phyloP scores from a whole-genome alignment of 1,140 invertebrate genomes.

The Triops cancriformis region DNA sequence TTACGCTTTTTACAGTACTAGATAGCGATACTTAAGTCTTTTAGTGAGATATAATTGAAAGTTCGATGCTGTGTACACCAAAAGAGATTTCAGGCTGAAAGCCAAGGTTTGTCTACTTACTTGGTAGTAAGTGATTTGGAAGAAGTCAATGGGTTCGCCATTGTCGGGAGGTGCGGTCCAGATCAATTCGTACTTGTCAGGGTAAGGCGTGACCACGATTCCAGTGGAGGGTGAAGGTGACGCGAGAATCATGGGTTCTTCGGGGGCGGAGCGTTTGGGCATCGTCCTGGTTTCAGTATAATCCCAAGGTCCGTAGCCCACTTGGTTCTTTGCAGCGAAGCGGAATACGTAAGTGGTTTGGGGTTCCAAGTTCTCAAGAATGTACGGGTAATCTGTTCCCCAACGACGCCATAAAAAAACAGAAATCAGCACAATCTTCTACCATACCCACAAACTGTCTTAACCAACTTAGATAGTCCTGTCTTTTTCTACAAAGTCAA shows the following conservation, averaged over 20 bases:
- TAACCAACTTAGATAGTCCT: too few relatives aligned
- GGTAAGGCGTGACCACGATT: constrained; percentile 48
- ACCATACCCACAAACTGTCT: not conserved
- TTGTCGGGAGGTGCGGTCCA: constrained; percentile 79
- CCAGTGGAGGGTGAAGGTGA: constrained; percentile 32
- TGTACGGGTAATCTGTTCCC: constrained; percentile 44
- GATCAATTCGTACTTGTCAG: constrained; percentile 64
- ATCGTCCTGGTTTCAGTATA: constrained; percentile 35
- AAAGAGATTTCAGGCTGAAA: too few relatives aligned
- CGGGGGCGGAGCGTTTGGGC: constrained; percentile 44
- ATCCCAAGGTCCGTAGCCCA: constrained; percentile 64
- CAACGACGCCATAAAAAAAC: not conserved
- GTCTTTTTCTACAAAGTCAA: not conserved
- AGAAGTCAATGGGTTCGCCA: constrained; percentile 75
- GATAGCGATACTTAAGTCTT: not conserved
- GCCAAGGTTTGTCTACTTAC: constrained; percentile 46
- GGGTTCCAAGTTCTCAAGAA: constrained; percentile 68
- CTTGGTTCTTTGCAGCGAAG: constrained; percentile 73
- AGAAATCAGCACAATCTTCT: not conserved
- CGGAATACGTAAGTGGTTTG: constrained; percentile 72
- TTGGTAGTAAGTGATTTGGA: constrained; percentile 67
- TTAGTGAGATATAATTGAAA: not conserved
- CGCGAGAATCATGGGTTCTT: constrained; percentile 46
- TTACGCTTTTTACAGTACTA: too few relatives aligned
- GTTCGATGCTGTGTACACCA: not conserved